A percentile compares a stretch with the other conserved stretches of the same genome.
Evolutionary conservation across 2,113 vertebrate species (phyloP).

Genomic region (Eleginops maclovinus): DNA sequence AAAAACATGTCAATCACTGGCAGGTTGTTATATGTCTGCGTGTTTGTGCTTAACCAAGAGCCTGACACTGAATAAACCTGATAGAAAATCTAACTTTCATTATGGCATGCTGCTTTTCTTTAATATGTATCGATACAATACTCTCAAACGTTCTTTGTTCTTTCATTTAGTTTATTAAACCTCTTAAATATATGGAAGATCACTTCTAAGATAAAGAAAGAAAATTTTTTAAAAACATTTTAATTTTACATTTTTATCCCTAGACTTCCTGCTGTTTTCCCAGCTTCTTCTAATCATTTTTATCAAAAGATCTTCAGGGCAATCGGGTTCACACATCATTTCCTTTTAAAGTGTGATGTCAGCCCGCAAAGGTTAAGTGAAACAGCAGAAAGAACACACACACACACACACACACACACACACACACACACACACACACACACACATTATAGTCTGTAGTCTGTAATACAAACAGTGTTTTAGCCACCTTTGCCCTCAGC

Average conservation of each 20-base stretch:
- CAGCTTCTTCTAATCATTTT: conserved; percentile 16
- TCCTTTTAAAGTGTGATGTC: conserved; percentile 45
- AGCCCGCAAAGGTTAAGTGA: conserved; percentile 58
- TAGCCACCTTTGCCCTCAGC: conserved; percentile 55
- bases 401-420: conserved; percentile 12
- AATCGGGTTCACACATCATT: conserved; percentile 40
- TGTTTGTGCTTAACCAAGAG: neutral
- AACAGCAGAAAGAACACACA: conserved; percentile 49
- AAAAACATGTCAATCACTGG: conserved; percentile 23
- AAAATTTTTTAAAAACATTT: neutral
- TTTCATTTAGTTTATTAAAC: neutral
- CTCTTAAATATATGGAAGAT: neutral
- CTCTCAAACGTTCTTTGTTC: neutral
- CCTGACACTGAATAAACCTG: neutral
- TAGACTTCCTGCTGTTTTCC: conserved; percentile 6
- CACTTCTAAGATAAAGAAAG: neutral
- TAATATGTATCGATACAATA: neutral
- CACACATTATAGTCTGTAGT: neutral
- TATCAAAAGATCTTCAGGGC: conserved; percentile 44
- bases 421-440: conserved; percentile 11
- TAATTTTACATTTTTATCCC: neutral
- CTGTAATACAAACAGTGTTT: conserved; percentile 37
- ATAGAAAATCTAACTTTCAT: neutral
- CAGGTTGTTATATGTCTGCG: neutral
- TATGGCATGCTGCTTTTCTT: neutral